phyloP scores from a whole-genome alignment of 2,113 vertebrate genomes.

The Hymenochirus boettgeri region DNA sequence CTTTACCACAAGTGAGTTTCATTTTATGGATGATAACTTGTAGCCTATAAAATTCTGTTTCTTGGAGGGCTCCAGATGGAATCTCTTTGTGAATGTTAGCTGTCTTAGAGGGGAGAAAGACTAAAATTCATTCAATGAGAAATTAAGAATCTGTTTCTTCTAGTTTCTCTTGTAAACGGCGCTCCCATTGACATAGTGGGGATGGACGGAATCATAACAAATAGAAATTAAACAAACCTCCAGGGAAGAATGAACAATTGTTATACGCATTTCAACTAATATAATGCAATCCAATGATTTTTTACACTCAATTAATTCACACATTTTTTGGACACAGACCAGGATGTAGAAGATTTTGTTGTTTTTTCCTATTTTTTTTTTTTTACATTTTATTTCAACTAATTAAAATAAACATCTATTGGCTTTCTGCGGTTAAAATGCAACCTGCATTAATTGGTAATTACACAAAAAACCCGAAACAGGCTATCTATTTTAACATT shows the following conservation, averaged over 20 bases:
- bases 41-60: constrained; percentile 37
- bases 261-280: constrained; percentile 70
- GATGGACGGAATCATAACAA: constrained; percentile 53
- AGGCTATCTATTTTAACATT: no score
- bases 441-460: no score
- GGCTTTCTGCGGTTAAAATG: no score
- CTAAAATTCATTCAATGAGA: constrained; percentile 52
- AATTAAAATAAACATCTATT: no score
- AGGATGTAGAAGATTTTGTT: constrained; percentile 37
- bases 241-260: constrained; percentile 68
- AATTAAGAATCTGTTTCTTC: constrained; percentile 56
- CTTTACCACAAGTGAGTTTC: constrained; percentile 24
- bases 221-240: constrained; percentile 65
- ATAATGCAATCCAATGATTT: constrained; percentile 68
- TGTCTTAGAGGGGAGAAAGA: constrained; percentile 46
- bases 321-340: constrained; percentile 52
- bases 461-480: no score
- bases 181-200: constrained; percentile 56
- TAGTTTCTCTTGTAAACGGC: constrained; percentile 50
- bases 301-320: constrained; percentile 79
- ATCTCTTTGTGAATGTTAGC: constrained; percentile 41
- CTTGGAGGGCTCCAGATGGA: constrained; percentile 54
- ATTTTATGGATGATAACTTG: constrained; percentile 40
- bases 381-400: constrained; percentile 44
- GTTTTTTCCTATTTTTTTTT: no score